These are phyloP conservation scores for Andrena bucephala DNA, from an alignment of 2,888 invertebrate genomes.

Conservation along the genomic window DNA sequence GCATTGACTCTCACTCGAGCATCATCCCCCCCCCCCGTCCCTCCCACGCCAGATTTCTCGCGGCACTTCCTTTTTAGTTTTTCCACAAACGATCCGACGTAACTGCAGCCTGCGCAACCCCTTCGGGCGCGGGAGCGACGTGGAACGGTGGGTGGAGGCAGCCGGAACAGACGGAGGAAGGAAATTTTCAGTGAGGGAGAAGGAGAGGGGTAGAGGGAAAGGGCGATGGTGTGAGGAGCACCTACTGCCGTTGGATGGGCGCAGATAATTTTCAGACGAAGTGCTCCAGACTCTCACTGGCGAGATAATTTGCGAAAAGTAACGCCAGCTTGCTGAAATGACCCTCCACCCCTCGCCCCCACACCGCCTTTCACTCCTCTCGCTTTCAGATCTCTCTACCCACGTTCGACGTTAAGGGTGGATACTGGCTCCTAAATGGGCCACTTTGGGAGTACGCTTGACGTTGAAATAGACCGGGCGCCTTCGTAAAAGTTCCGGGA, in stretches of 20 bases:
- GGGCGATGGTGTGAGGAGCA: slow-evolving; percentile 4
- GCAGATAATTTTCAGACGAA: slow-evolving; percentile 74
- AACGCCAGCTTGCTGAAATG: slow-evolving; percentile 67
- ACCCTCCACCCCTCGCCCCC: slow-evolving; percentile 11
- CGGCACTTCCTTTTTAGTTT: slow-evolving; percentile 57
- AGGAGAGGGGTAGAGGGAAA: slow-evolving; percentile 8
- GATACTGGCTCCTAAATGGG: slow-evolving; percentile 57
- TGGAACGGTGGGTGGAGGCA: slow-evolving; percentile 2
- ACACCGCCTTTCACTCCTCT: slow-evolving; percentile 9
- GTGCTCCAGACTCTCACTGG: slow-evolving; percentile 53
- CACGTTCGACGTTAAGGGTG: slow-evolving; percentile 27
- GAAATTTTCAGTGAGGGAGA: slow-evolving; percentile 10
- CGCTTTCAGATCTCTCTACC: slow-evolving; percentile 15
- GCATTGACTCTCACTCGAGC: neutral
- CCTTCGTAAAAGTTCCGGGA: slow-evolving; percentile 34
- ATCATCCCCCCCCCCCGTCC: slow-evolving; percentile 5
- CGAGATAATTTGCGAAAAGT: slow-evolving; percentile 77
- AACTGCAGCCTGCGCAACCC: slow-evolving; percentile 53
- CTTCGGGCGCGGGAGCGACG: slow-evolving; percentile 25
- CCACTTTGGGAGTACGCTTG: slow-evolving; percentile 57
- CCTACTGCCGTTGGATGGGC: slow-evolving; percentile 52
- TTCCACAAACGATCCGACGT: slow-evolving; percentile 63
- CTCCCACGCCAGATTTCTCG: slow-evolving; percentile 58
- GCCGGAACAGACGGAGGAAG: slow-evolving; percentile 10
- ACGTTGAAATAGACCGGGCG: slow-evolving; percentile 48